A percentile compares a stretch with the other conserved stretches of the same genome.
Evolutionary conservation across 2,113 vertebrate genomes (phyloP).

Genomic region (Paralichthys olivaceus): DNA sequence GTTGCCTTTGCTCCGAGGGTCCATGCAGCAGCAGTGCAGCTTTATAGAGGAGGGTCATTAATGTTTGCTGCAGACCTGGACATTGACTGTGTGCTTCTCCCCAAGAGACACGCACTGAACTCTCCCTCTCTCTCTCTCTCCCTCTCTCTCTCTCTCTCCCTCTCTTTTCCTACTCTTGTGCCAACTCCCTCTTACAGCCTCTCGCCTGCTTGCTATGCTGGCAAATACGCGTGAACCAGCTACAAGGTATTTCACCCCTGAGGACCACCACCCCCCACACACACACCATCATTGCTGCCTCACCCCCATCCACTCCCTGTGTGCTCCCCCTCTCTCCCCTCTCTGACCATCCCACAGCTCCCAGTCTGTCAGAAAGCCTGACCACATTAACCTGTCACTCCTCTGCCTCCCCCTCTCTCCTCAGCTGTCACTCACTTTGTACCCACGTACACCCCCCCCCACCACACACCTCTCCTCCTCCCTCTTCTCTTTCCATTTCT

Average conservation of each 20-base stretch:
- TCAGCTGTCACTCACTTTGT: slow-evolving; percentile 56
- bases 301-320: not conserved
- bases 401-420: slow-evolving; percentile 8
- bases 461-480: not conserved
- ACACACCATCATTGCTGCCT: not conserved
- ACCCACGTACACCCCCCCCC: not conserved
- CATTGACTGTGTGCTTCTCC: slow-evolving; percentile 54
- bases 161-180: slow-evolving; percentile 65
- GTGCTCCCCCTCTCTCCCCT: slow-evolving; percentile 3
- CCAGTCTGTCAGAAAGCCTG: slow-evolving; percentile 63
- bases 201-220: slow-evolving; percentile 61
- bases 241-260: slow-evolving; percentile 68
- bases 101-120: slow-evolving; percentile 43
- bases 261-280: not conserved
- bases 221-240: slow-evolving; percentile 69
- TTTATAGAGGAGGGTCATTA: slow-evolving; percentile 54
- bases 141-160: slow-evolving; percentile 46
- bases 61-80: slow-evolving; percentile 64
- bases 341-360: slow-evolving; percentile 60
- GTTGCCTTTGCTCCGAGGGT: slow-evolving; percentile 42
- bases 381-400: slow-evolving; percentile 45
- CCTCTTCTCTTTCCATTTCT: slow-evolving; percentile 41
- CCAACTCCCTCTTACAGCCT: slow-evolving; percentile 54
- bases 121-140: slow-evolving; percentile 9
- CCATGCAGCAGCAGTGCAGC: slow-evolving; percentile 55